These are phyloP conservation scores for Ecdyonurus torrentis DNA, from an alignment of 2,888 invertebrate genomes.

Conservation along the genomic window DNA sequence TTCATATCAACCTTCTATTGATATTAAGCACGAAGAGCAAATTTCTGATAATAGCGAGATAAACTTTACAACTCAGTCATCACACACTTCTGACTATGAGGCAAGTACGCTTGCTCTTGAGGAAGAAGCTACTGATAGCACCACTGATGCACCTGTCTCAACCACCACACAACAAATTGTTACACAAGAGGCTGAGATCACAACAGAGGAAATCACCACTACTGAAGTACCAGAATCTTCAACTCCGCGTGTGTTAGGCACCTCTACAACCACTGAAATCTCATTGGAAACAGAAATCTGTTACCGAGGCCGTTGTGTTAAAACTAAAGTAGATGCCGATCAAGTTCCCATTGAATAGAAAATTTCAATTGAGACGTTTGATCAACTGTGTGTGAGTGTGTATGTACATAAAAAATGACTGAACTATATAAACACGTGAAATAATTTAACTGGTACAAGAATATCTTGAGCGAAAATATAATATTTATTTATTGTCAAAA, in stretches of 20 bases:
- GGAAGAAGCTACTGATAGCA: slow-evolving; percentile 10
- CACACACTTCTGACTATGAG: slow-evolving; percentile 21
- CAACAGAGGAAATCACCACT: not conserved
- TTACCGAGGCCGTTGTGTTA: slow-evolving; percentile 69
- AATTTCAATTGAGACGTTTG: not conserved
- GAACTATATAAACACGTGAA: not conserved
- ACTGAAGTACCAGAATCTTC: not conserved
- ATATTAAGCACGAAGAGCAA: not conserved
- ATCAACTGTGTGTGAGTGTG: not conserved
- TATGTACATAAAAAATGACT: not conserved
- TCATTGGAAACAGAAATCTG: slow-evolving; percentile 81
- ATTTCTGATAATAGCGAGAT: not conserved
- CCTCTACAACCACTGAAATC: slow-evolving; percentile 64
- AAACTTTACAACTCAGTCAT: slow-evolving; percentile 11
- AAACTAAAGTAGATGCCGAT: slow-evolving; percentile 26
- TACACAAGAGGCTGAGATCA: not conserved
- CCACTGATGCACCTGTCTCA: slow-evolving; percentile 22
- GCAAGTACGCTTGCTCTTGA: slow-evolving; percentile 18
- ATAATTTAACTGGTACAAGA: not conserved
- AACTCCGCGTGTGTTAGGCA: slow-evolving; percentile 33
- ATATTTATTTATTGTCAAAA: not conserved
- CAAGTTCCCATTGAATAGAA: slow-evolving; percentile 7
- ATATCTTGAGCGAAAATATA: not conserved
- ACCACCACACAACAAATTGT: slow-evolving; percentile 29
- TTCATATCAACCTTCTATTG: not conserved